Evolutionary conservation across 2,888 invertebrate species (phyloP), one percentile per base, ranked within the genome.

Genomic region (Drosophila heteroneura): DNA sequence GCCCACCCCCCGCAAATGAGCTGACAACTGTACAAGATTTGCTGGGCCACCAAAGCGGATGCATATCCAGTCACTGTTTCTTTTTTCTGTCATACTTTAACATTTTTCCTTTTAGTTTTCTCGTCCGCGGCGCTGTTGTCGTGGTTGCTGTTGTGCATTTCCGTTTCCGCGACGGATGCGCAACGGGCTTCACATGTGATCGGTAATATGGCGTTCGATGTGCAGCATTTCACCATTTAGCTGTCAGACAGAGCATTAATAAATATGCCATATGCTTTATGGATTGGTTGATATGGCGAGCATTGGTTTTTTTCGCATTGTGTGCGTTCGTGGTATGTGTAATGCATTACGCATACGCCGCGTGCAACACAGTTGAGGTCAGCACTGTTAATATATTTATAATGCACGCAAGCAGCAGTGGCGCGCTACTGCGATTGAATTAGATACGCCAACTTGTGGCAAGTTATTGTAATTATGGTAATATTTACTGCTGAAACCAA

Each of bases 161-260:
- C 89, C 89, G 86, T 72, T 84, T 89, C 89, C 89, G 79, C 64
- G 35, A 51, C 66, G 58, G 39, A 57, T 33, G 68, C 74, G 61
- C 79, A 77, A 32, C 88, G 86, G 82, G 71, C 74, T 69, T 41
- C 70, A 76, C 73, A 68, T 76, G 70, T 81, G 69, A 83, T 74
- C 71, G 74, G 73, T 70, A 62, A 71, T 81, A 60, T 76, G 85
- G 44, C 82, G 81, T 78, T 84, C 81, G 69, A 73, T 76, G 84
- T 84, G 83, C 82, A 83, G 67, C 89, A 64, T 80, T 84, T 86
- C 82, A 86, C 86, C 86, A 84, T 84, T 76, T 49, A 35, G 62
- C 70, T 70, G 83, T 68, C 85, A 73, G 66, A 74, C 44, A 66
- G 63, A 61, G 71, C 78, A 84, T 83, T 72, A 79, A 81, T 74